These are phyloP conservation scores for Leptonema lineaticorne DNA, from an alignment of 1,140 invertebrate genomes.

Conservation along the genomic window DNA sequence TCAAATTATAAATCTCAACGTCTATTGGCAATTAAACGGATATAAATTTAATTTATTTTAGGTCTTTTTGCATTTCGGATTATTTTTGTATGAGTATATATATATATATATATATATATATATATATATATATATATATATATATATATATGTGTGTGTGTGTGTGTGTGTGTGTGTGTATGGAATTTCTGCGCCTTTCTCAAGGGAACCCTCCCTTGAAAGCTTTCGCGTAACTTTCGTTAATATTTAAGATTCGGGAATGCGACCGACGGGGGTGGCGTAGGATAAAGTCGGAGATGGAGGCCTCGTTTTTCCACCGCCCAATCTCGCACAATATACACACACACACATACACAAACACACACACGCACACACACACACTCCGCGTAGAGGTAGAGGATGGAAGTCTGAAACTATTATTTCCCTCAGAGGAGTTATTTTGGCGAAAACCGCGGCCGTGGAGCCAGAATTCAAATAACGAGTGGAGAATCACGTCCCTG, in stretches of 20 bases:
- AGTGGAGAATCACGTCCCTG: slow-evolving; percentile 16
- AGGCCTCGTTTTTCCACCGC: not conserved
- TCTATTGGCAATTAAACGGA: slow-evolving; percentile 19
- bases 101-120: too few species aligned
- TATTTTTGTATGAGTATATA: too few species aligned
- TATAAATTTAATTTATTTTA: slow-evolving; percentile 16
- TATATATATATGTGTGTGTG: too few species aligned
- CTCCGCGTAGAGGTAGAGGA: not conserved
- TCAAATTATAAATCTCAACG: too few species aligned
- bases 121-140: too few species aligned
- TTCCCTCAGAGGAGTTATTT: slow-evolving; percentile 23
- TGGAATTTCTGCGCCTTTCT: not conserved
- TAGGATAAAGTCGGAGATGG: not conserved
- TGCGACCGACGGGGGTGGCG: slow-evolving; percentile 1
- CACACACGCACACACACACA: not conserved
- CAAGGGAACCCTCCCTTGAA: slow-evolving; percentile 9
- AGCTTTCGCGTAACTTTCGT: not conserved
- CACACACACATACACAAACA: too few species aligned
- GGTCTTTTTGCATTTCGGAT: too few species aligned
- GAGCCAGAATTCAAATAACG: slow-evolving; percentile 21
- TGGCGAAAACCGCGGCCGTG: slow-evolving; percentile 16
- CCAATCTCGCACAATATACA: not conserved
- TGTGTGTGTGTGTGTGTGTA: not conserved
- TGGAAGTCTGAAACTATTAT: slow-evolving; percentile 23
- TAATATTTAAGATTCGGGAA: slow-evolving; percentile 22